phyloP scores from a whole-genome alignment of 2,113 vertebrate species.

The Ellobius talpinus region DNA sequence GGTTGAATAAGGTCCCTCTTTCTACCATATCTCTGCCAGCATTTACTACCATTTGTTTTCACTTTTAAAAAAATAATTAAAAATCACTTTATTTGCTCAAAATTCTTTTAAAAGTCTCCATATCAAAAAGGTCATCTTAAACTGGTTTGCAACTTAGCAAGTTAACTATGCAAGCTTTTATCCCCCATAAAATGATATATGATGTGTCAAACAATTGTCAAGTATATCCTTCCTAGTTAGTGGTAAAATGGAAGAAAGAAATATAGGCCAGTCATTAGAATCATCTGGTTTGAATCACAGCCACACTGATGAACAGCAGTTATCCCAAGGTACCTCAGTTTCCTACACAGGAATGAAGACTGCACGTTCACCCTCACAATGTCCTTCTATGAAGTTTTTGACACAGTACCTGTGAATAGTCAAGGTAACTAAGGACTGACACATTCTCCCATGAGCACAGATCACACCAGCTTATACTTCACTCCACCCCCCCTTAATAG shows the following conservation, averaged over 20 bases:
- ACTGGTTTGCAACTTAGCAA: neutral
- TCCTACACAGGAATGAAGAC: neutral
- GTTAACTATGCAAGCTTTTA: neutral
- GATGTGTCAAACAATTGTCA: neutral
- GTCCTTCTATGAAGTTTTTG: neutral
- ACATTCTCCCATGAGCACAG: neutral
- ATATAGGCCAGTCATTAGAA: neutral
- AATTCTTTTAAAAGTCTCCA: neutral
- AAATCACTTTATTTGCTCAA: constrained; percentile 19
- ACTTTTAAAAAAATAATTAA: neutral
- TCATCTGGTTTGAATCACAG: neutral
- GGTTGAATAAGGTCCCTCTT: neutral
- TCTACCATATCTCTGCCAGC: too few species aligned
- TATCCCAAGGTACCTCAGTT: neutral
- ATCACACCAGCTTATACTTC: neutral
- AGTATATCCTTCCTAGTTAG: neutral
- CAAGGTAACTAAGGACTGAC: neutral
- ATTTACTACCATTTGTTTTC: neutral
- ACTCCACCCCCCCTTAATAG: neutral
- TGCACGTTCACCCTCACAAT: neutral
- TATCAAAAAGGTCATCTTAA: constrained; percentile 25
- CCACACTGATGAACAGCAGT: neutral
- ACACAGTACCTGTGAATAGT: neutral
- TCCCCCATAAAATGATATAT: neutral
- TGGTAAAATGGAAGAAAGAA: neutral